Conservation (phyloP, 2,797 vertebrate species). For the Macropus fuliginosus region DNA sequence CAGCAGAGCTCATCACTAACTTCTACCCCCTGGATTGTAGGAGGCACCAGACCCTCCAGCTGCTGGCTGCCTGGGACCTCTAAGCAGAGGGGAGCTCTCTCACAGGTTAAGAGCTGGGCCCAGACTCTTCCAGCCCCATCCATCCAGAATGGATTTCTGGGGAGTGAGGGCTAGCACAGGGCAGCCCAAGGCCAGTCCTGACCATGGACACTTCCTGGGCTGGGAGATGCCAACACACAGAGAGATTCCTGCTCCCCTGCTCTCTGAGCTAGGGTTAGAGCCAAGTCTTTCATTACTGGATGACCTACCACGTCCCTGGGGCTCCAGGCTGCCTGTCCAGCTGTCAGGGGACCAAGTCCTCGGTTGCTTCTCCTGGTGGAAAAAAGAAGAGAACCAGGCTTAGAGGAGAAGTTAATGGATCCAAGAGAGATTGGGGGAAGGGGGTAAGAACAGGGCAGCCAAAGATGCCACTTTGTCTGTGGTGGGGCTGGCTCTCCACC, state of each 20-base stretch:
- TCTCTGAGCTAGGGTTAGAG: not conserved
- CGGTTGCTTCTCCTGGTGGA: not conserved
- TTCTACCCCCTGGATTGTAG: not conserved
- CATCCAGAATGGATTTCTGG: not conserved
- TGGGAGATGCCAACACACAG: not conserved
- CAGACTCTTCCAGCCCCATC: not conserved
- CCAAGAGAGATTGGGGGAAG: not conserved
- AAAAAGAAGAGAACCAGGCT: not conserved
- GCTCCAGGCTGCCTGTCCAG: not conserved
- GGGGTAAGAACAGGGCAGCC: not conserved
- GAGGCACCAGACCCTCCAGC: no score
- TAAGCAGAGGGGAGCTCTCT: not conserved
- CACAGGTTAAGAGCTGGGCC: not conserved
- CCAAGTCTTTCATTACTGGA: not conserved
- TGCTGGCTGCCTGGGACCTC: not conserved
- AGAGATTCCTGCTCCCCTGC: not conserved
- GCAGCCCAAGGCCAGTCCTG: not conserved
- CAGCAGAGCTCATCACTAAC: not conserved
- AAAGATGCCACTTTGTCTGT: not conserved
- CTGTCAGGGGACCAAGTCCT: not conserved
- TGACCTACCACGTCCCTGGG: not conserved
- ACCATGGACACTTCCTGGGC: not conserved
- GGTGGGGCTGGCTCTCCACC: no score
- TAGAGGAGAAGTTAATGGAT: not conserved
- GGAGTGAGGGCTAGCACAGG: not conserved